Evolutionary conservation across 53 echinoderm and acorn worm genomes (phyloP), one percentile per base, ranked within the genome.

Genomic region (Hippasteria phrygiana): DNA sequence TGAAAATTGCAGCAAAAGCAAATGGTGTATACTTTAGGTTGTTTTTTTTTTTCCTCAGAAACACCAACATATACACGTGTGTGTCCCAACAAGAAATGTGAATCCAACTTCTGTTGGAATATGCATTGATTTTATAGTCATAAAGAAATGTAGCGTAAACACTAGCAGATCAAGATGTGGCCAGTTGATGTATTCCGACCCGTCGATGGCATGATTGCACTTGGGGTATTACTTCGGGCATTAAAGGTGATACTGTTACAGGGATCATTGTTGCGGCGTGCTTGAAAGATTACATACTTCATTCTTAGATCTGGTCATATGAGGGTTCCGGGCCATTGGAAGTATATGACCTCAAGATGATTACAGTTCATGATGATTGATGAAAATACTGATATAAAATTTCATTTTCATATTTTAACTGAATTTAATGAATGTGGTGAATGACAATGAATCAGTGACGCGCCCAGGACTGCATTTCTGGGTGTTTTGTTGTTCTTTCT

Each of bases 221-320:
- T 33, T 12, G 31, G 76, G 51, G 20, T 53, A 76, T 76, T 48
- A 32, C 33, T 41, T 73, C 31, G 14, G 53, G 50, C 76, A 32
- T 76, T 17, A 5, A 11, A 34, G 76, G 33, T 8, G 53, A 76
- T 76, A 76, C 2, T 14, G 76, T 76, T 76, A 76, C 76, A 17
- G 28, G 31, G 51, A 76, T 76, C 34, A 76, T 48, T 32, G 32
- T 53, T 48, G 24, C 50, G 28, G 76, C 76, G 34, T 76, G 76
- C 8, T 50, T 22, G 33, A 16, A 7, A 50, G 48, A 76, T 76
- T 50, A 76, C 76, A 50, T 50, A 53, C 76, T 54, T 76, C 51
- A 50, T 50, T 53, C 29, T 76, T 50, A 31, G 16, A 54, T 43
- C 18, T 48, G 34, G 31, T 48, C 27, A 24, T 31, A 11, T 67